phyloP scores from a whole-genome alignment of 2,113 vertebrate genomes.

The Rousettus leschenaultii region DNA sequence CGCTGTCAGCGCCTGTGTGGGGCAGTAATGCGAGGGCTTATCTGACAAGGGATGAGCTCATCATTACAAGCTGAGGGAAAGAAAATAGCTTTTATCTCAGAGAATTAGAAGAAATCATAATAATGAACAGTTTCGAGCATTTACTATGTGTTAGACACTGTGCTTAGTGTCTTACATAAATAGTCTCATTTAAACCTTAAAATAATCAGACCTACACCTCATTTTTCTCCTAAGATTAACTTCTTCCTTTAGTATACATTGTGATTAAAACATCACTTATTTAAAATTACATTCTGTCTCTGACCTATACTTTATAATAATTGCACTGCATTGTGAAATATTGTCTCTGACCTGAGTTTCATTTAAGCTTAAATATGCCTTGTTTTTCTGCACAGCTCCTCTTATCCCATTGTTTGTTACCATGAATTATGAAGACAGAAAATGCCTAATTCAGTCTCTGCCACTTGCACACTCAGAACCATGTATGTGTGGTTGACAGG shows the following conservation, averaged over 20 bases:
- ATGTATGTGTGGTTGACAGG: neutral
- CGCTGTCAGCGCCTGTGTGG: constrained; percentile 76
- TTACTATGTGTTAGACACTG: constrained; percentile 3
- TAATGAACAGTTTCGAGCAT: constrained; percentile 40
- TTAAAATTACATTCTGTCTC: constrained; percentile 45
- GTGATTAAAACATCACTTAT: constrained; percentile 45
- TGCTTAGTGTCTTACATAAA: constrained; percentile 17
- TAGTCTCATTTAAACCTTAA: constrained; percentile 43
- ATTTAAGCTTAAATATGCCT: neutral
- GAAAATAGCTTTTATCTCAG: constrained; percentile 67
- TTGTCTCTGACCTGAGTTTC: neutral
- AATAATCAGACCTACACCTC: constrained; percentile 52
- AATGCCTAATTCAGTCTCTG: neutral
- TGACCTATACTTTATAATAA: neutral
- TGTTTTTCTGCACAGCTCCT: neutral
- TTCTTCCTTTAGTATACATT: constrained; percentile 36
- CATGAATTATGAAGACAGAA: neutral
- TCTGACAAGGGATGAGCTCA: constrained; percentile 66
- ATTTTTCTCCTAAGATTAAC: constrained; percentile 56
- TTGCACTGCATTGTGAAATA: neutral
- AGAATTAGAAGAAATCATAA: constrained; percentile 16
- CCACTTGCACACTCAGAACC: neutral
- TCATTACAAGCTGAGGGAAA: constrained; percentile 55
- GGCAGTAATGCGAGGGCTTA: constrained; percentile 74
- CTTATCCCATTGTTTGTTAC: neutral